Evolutionary conservation across 2,113 vertebrate genomes (phyloP), one percentile per base, ranked within the genome.

Genomic region (Passer montanus): DNA sequence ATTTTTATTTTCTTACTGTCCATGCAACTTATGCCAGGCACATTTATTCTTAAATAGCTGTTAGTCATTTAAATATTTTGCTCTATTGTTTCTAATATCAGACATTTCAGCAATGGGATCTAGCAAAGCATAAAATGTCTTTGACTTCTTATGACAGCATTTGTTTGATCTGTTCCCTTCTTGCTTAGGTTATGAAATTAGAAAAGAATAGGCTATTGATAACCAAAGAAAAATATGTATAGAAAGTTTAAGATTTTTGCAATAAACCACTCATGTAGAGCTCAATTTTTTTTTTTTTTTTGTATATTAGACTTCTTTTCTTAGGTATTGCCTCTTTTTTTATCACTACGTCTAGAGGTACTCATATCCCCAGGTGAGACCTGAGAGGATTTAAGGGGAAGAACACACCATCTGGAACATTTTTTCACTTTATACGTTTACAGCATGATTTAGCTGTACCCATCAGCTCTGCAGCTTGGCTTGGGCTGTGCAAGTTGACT

Each of bases 1-100:
- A 73, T 75, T 93, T 93, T 91, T 80, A 89, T 89, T 95, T 95
- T 87, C 31, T 93, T 79, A 46, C 69, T 77, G 9, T 66, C 24
- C 73, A 70, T 79, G 21, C 2, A 11, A 77, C 55, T 83, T 85
- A n/a, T 23, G 27, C 33, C 77, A 84, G 67, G 59, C 44, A 39
- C 13, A 74, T 88, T 77, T 83, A 79, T 83, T 85, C 49, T 69
- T 60, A 87, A 73, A 50, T 69, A 90, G 27, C 33, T 93, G 73
- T 88, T 43, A 88, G 33, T 83, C 4, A 80, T 87, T 90, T 77
- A 31, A 77, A 21, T 83, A 1, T 73, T 87, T 85, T 44, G 18
- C 33, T 73, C 4, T 20, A 1, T 84, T 75, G 13, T 95, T 91
- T 84, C n/a, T 72, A 66, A 73, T 41, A 84, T 72, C 35, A 84